A percentile compares a stretch with the other conserved stretches of the same genome.
These are phyloP conservation scores for Elegia similella DNA, from an alignment of 2,888 invertebrate species.

Conservation along the genomic window DNA sequence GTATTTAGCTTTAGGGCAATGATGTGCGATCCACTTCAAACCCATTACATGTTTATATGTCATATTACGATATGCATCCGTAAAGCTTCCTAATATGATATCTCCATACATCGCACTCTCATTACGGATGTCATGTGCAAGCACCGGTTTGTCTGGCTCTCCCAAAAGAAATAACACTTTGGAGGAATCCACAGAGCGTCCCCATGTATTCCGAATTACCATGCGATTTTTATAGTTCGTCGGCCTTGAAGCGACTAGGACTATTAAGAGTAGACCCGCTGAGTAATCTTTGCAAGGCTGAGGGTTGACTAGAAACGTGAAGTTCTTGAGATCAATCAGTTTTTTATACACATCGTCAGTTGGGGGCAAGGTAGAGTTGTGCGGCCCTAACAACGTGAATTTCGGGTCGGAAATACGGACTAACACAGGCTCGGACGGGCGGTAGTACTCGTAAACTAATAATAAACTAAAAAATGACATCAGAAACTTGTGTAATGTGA, in stretches of 20 bases:
- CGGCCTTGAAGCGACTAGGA: slow-evolving; percentile 87
- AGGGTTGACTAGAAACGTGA: slow-evolving; percentile 83
- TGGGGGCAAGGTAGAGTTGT: slow-evolving; percentile 33
- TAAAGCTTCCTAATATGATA: slow-evolving; percentile 88
- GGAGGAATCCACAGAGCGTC: slow-evolving; percentile 73
- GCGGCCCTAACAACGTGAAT: slow-evolving; percentile 48
- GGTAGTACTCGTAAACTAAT: slow-evolving; percentile 42
- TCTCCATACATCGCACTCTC: slow-evolving; percentile 84
- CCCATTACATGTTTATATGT: slow-evolving; percentile 93
- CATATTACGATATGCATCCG: slow-evolving; percentile 90
- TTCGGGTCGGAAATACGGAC: slow-evolving; percentile 43
- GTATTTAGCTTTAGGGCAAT: slow-evolving; percentile 85
- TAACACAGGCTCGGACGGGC: slow-evolving; percentile 24
- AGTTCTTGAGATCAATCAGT: slow-evolving; percentile 82
- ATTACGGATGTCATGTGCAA: slow-evolving; percentile 68
- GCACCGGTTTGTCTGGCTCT: slow-evolving; percentile 32
- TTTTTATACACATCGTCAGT: slow-evolving; percentile 46
- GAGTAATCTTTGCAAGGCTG: slow-evolving; percentile 71
- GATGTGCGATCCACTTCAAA: slow-evolving; percentile 87
- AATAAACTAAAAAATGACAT: slow-evolving; percentile 35
- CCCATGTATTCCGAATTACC: slow-evolving; percentile 89
- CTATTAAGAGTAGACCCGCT: slow-evolving; percentile 78
- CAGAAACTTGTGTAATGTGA: slow-evolving; percentile 41
- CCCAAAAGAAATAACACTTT: slow-evolving; percentile 87
- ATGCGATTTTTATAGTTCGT: slow-evolving; percentile 83